Evolutionary conservation across 2,888 invertebrate genomes (phyloP), one percentile per base, ranked within the genome.

Genomic region (Listrodromus nycthemerus): DNA sequence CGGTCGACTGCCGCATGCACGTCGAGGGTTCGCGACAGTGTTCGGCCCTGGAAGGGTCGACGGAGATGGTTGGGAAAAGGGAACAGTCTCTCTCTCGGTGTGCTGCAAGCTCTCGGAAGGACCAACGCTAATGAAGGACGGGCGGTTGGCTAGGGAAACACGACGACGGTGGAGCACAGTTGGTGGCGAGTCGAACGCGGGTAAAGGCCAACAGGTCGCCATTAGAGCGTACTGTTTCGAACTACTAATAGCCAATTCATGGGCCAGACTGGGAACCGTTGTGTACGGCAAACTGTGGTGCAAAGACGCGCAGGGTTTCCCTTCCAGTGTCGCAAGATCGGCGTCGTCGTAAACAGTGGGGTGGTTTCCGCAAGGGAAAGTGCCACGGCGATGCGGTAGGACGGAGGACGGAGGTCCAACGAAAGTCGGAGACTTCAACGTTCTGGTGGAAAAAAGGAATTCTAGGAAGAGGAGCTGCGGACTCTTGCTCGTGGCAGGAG

Each of bases 181-280:
- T 85, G 87, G 76, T 83, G 89, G 91, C 90, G 91, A 91, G 58
- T 82, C 77, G 66, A 77, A 55, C 71, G 45, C 77, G 91, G 89
- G 92, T 90, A 92, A 89, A 93, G 92, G 93, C 92, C 92, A 93
- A 91, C 92, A 92, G 93, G 92, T 92, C 91, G 91, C 93, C 93
- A 93, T 93, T 92, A 91, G 91, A 90, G 91, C 89, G 89, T 90
- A 91, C 93, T 93, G 93, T 94, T 94, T 93, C 92, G 89, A 92
- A 92, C 92, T 92, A 91, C 93, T 94, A 94, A 94, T 94, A 94
- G 94, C 94, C 94, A 94, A 94, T 94, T 94, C 94, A 94, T 92
- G 92, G 90, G 84, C 65, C 69, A 66, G 65, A 74, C 70, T 79
- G 70, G 21, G 67, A 58, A 27, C n/a, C 37, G 24, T 65, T 80